Conservation (phyloP, 2,113 vertebrate genomes). For the Genyomyrus donnyi region DNA sequence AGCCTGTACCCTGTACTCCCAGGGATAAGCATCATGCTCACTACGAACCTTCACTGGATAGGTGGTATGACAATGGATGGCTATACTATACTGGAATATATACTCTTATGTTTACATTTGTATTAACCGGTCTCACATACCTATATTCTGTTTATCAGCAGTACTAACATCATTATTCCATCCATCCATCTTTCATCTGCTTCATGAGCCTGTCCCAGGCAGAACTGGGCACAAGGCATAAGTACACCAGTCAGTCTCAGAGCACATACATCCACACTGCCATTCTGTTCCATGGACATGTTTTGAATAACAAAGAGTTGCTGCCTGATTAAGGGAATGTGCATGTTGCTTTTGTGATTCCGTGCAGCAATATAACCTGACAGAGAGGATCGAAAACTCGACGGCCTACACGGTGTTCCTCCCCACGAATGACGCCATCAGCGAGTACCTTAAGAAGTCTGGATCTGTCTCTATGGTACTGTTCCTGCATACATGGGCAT, state of each 20-base stretch:
- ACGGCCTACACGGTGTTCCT: conserved; percentile 76
- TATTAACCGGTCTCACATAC: neutral
- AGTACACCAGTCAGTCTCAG: neutral
- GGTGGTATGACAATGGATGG: neutral
- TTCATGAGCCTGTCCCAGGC: neutral
- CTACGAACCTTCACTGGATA: neutral
- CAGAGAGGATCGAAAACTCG: conserved; percentile 58
- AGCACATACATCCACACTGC: neutral
- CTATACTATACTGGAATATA: neutral
- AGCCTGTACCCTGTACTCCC: neutral
- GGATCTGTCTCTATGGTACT: conserved; percentile 61
- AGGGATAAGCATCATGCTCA: neutral
- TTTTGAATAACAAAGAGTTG: neutral
- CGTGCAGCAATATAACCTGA: conserved; percentile 72
- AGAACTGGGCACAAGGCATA: neutral
- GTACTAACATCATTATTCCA: neutral
- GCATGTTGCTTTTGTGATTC: neutral
- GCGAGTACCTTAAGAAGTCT: conserved; percentile 61
- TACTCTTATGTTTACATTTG: neutral
- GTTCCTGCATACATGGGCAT: conserved; percentile 13
- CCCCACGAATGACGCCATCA: conserved; percentile 70
- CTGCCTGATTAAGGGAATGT: neutral
- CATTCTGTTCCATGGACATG: neutral
- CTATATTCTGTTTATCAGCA: neutral
- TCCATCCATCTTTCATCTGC: neutral